Percentiles rank a stretch among this genome's conserved stretches.
Evolutionary conservation across 1,140 invertebrate species (phyloP).

Genomic region (Adoxophyes honmai): DNA sequence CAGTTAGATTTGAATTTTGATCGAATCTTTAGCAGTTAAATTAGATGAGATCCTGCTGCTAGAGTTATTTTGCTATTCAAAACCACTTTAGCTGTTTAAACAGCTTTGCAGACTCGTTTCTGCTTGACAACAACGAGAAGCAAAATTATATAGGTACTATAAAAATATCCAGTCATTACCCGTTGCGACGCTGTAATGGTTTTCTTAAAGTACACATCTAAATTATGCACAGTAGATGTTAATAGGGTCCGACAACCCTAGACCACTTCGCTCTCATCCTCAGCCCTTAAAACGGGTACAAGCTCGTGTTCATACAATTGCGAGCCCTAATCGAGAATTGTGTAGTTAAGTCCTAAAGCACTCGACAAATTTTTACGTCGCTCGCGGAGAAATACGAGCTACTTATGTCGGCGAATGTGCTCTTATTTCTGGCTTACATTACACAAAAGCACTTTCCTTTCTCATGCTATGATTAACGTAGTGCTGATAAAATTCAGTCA

Average conservation of each 20-base stretch:
- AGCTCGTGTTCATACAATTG: background rate
- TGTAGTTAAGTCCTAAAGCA: constrained; percentile 5
- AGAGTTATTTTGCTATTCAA: too few relatives aligned
- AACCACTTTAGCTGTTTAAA: too few relatives aligned
- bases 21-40: too few relatives aligned
- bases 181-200: too few relatives aligned
- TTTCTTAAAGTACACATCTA: too few relatives aligned
- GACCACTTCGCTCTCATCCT: background rate
- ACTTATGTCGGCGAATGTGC: background rate
- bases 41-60: too few relatives aligned
- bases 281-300: background rate
- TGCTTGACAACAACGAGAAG: too few relatives aligned
- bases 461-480: background rate
- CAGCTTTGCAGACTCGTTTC: too few relatives aligned
- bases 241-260: constrained; percentile 8
- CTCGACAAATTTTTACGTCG: background rate
- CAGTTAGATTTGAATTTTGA: too few relatives aligned
- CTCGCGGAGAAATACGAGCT: background rate
- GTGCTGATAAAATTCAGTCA: background rate
- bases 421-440: background rate
- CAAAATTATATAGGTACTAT: too few relatives aligned
- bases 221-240: too few relatives aligned
- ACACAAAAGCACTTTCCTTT: background rate
- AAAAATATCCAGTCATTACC: too few relatives aligned
- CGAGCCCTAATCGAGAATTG: background rate